These are phyloP conservation scores for Clarias batrachus DNA, from an alignment of 2,113 vertebrate genomes.

Conservation along the genomic window DNA sequence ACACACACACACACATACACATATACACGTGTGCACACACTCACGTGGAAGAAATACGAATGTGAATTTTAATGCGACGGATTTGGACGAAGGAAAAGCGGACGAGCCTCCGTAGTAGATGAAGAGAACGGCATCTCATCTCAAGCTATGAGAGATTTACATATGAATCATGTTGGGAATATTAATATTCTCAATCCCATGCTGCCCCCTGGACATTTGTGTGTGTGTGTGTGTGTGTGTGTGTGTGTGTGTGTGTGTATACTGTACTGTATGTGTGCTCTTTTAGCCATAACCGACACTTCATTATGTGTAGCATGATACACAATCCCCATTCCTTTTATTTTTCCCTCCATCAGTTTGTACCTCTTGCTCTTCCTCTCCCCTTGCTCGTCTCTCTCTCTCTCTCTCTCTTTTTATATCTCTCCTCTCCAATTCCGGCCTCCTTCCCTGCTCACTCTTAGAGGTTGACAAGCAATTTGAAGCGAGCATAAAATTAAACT, in stretches of 20 bases:
- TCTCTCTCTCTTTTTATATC: slow-evolving; percentile 5
- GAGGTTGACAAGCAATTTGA: slow-evolving; percentile 75
- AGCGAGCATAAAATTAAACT: slow-evolving; percentile 72
- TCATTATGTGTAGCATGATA: slow-evolving; percentile 67
- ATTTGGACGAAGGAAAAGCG: slow-evolving; percentile 4
- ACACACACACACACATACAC: slow-evolving; percentile 15
- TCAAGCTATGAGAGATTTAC: slow-evolving; percentile 56
- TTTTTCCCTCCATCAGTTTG: background rate
- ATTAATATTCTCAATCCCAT: slow-evolving; percentile 31
- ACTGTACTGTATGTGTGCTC: slow-evolving; percentile 8
- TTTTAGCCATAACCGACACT: slow-evolving; percentile 65
- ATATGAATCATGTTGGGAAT: slow-evolving; percentile 43
- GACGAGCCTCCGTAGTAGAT: background rate
- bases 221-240: slow-evolving; percentile 25
- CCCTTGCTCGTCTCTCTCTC: background rate
- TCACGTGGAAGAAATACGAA: background rate
- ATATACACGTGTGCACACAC: slow-evolving; percentile 13
- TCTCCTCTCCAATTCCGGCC: slow-evolving; percentile 22
- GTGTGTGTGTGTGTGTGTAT: slow-evolving; percentile 34
- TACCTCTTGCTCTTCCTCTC: slow-evolving; percentile 3
- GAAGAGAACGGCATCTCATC: slow-evolving; percentile 49
- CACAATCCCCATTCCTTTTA: background rate
- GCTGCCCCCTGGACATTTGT: slow-evolving; percentile 32
- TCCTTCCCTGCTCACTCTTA: slow-evolving; percentile 52
- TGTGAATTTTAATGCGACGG: background rate